phyloP scores from a whole-genome alignment of 2,113 vertebrate species.

The Halichoeres trimaculatus region DNA sequence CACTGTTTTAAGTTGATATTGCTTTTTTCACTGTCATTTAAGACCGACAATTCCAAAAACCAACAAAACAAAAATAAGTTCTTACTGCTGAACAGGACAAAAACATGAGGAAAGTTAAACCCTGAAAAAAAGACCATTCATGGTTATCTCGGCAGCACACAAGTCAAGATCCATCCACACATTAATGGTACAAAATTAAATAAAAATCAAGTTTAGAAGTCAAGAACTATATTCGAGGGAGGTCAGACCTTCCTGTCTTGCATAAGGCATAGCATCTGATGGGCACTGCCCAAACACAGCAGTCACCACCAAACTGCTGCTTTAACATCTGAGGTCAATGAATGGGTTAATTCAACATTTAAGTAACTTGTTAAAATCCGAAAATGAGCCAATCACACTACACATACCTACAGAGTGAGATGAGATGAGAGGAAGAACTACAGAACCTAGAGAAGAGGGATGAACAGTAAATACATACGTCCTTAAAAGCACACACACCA shows the following conservation, averaged over 20 bases:
- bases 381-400: slow-evolving; percentile 63
- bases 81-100: slow-evolving; percentile 52
- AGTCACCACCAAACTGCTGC: slow-evolving; percentile 59
- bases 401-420: slow-evolving; percentile 60
- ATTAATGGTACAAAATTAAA: slow-evolving; percentile 78
- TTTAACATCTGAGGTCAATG: slow-evolving; percentile 72
- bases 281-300: slow-evolving; percentile 61
- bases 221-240: slow-evolving; percentile 76
- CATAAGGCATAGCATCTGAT: slow-evolving; percentile 82
- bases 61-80: slow-evolving; percentile 37
- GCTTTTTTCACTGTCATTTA: slow-evolving; percentile 64
- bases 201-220: slow-evolving; percentile 79
- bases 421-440: slow-evolving; percentile 69
- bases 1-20: slow-evolving; percentile 78
- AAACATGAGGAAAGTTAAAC: slow-evolving; percentile 55
- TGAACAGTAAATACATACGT: slow-evolving; percentile 49
- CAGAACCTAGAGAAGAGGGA: slow-evolving; percentile 63
- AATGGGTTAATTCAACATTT: slow-evolving; percentile 60
- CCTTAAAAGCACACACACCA: slow-evolving; percentile 48
- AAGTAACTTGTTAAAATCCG: slow-evolving; percentile 66
- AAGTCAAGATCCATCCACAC: slow-evolving; percentile 44
- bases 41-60: slow-evolving; percentile 60
- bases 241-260: slow-evolving; percentile 75
- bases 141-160: slow-evolving; percentile 65
- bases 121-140: slow-evolving; percentile 57